Evolutionary conservation across 2,888 invertebrate genomes (phyloP), one percentile per base, ranked within the genome.

Genomic region (Xestia xanthographa): DNA sequence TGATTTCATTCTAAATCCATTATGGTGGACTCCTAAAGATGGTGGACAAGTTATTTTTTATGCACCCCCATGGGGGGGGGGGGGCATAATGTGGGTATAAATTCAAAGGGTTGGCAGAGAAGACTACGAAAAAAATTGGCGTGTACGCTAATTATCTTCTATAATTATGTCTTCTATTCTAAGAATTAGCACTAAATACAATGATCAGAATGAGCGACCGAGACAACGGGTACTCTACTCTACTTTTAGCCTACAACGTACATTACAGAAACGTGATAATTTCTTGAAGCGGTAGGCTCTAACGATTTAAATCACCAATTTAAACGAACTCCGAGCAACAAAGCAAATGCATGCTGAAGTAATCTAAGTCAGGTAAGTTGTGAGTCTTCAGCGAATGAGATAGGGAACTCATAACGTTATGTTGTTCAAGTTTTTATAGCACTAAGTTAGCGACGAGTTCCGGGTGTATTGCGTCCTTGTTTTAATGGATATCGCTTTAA

Each of bases 401-500:
- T 81, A 84, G 68, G 58, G 66, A 81, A 77, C 82, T 82, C 86
- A 86, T 86, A 83, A 83, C 66, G 72, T 58, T 8, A 71, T 76
- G 77, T 87, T 86, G 72, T 77, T 66, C 26, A 84, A 86, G 79
- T 87, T 86, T 87, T 87, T 87, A 82, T 82, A 86, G 72, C 73
- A 63, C 70, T 29, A 50, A 71, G 71, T 83, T 58, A 60, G 58
- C 66, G 72, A 73, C 68, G 75, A 79, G 72, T 70, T 86, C 63
- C 50, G 45, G 75, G 56, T 75, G 77, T 83, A 77, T 67, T 63
- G 74, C 72, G 66, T 81, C 63, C 72, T 78, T 68, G 82, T 84
- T 86, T 83, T 84, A 86, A 88, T 83, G 80, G 84, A 70, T 70
- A 85, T 77, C 77, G 75, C 83, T 86, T 88, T 81, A 84, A 84